A percentile compares a stretch with the other conserved stretches of the same genome.
These are phyloP conservation scores for Rhopilema esculentum DNA, from an alignment of 30 jellyfish, hydroid and myxozoan species.

Conservation along the genomic window DNA sequence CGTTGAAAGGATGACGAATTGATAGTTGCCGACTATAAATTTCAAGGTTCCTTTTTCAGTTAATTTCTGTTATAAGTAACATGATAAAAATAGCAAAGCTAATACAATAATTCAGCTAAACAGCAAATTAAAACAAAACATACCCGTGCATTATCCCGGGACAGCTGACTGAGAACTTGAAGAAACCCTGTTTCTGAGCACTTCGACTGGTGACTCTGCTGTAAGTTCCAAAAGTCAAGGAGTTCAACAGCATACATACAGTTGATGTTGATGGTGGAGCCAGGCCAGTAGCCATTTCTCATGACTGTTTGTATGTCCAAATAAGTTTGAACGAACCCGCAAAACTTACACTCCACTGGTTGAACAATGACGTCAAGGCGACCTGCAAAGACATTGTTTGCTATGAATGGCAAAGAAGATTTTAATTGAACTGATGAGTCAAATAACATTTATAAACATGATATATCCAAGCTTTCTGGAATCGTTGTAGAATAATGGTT, in stretches of 20 bases:
- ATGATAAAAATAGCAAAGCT: too few relatives aligned
- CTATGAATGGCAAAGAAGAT: too few relatives aligned
- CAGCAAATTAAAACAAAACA: too few relatives aligned
- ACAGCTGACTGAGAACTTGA: neutral
- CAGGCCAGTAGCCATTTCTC: conserved; percentile 35
- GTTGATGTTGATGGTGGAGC: conserved; percentile 2
- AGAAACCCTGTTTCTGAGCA: conserved; percentile 21
- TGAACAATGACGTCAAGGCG: conserved; percentile 21
- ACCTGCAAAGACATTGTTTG: too few relatives aligned
- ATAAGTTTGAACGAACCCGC: neutral
- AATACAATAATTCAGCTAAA: too few relatives aligned
- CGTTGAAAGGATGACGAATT: conserved; percentile 2
- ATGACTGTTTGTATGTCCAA: conserved; percentile 7
- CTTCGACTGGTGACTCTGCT: neutral
- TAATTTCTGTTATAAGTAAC: neutral
- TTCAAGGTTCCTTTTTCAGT: neutral
- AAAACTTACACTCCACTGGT: neutral
- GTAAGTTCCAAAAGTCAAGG: conserved; percentile 6
- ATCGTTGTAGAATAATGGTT: too few relatives aligned
- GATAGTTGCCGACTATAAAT: neutral
- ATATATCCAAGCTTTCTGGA: too few relatives aligned
- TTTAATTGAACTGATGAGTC: too few relatives aligned
- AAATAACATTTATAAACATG: too few relatives aligned
- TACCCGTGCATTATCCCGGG: conserved; percentile 18
- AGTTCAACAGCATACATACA: conserved; percentile 6